Percentiles rank a stretch among this genome's conserved stretches.
phyloP scores from a whole-genome alignment of 2,888 invertebrate genomes.

The Acrocyrtus sp. region DNA sequence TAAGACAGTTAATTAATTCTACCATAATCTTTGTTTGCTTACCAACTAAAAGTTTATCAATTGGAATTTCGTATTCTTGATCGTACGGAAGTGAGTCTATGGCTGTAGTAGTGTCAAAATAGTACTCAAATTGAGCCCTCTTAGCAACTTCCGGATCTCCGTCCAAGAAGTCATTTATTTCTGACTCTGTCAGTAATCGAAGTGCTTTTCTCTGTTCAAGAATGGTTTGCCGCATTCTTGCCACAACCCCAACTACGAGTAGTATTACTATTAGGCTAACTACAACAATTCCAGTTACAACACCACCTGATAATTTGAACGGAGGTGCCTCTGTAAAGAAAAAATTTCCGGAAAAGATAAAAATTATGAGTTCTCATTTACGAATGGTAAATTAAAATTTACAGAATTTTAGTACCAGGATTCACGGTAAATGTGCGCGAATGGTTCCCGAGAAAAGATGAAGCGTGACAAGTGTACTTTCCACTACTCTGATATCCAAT shows the following conservation, averaged over 20 bases:
- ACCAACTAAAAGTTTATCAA: constrained; percentile 21
- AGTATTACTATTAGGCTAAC: neutral
- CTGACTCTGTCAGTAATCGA: constrained; percentile 30
- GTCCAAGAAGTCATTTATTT: constrained; percentile 28
- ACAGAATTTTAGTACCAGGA: no score
- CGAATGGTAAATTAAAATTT: neutral
- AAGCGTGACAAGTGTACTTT: constrained; percentile 16
- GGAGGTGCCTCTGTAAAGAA: neutral
- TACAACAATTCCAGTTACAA: neutral
- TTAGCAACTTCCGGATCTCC: constrained; percentile 24
- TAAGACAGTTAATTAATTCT: neutral
- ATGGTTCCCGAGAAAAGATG: constrained; percentile 18
- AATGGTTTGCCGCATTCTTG: constrained; percentile 14
- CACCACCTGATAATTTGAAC: neutral
- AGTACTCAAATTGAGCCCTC: neutral
- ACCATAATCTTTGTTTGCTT: neutral
- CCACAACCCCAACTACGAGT: neutral
- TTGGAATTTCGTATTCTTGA: constrained; percentile 32
- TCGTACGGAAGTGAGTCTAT: constrained; percentile 42
- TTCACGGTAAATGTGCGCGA: no score
- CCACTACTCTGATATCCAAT: constrained; percentile 21
- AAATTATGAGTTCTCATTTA: neutral
- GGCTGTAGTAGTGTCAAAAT: neutral
- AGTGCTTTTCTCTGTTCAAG: constrained; percentile 11
- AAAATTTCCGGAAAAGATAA: no score